Evolutionary conservation across 2,113 vertebrate genomes (phyloP).

Genomic region (Hucho hucho): DNA sequence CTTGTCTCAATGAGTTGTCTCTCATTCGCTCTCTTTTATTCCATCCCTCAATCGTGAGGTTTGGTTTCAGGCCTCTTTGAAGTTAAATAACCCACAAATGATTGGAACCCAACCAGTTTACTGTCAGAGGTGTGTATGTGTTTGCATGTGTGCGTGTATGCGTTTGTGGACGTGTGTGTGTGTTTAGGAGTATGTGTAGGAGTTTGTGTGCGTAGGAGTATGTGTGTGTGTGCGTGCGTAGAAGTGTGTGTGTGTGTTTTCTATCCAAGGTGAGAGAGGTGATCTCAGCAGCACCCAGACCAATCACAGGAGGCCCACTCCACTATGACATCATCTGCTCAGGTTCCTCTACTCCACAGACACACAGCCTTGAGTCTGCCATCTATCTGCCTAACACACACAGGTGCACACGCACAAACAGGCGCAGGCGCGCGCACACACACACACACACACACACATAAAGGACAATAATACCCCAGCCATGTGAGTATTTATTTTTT

Average conservation of each 20-base stretch:
- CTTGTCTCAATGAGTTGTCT: background rate
- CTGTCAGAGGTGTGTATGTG: constrained; percentile 1
- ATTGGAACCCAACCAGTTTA: background rate
- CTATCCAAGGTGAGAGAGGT: constrained; percentile 37
- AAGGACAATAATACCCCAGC: constrained; percentile 17
- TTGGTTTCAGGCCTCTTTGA: constrained; percentile 11
- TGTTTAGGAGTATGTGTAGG: constrained; percentile 4
- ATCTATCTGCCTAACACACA: constrained; percentile 4
- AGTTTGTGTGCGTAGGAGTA: background rate
- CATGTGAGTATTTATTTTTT: background rate
- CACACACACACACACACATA: constrained; percentile 25
- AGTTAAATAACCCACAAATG: constrained; percentile 6
- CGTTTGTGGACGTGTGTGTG: constrained; percentile 7
- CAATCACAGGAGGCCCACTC: constrained; percentile 33
- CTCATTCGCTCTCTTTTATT: background rate
- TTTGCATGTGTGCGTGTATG: constrained; percentile 1
- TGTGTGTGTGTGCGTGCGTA: constrained; percentile 11
- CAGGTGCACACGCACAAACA: constrained; percentile 21
- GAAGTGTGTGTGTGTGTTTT: constrained; percentile 11
- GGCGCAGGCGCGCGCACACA: background rate
- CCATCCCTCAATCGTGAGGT: background rate
- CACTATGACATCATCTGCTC: constrained; percentile 58
- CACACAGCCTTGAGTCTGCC: background rate
- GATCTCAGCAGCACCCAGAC: constrained; percentile 51
- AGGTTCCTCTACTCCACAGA: constrained; percentile 43